Evolutionary conservation across 2,113 vertebrate genomes (phyloP), one percentile per base, ranked within the genome.

Genomic region (Melanotaenia duboulayi): DNA sequence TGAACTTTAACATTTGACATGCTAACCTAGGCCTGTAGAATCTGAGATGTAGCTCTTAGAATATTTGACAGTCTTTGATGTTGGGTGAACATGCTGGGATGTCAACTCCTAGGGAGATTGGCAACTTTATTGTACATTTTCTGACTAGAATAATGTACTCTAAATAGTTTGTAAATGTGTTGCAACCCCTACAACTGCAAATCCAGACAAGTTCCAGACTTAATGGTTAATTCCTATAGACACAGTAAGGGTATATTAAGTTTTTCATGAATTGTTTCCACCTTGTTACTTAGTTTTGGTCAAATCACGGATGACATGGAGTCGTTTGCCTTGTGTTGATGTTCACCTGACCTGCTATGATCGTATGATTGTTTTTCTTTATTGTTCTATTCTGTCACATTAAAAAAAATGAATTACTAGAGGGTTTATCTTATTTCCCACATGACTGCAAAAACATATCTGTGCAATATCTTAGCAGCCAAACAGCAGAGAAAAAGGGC

Each of bases 401-500:
- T n/a, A n/a, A 48, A 48, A 48, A 48, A 14, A 17, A 4, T 42
- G 40, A 42, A n/a, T n/a, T n/a, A 19, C 17, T 4, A 19, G 44
- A 48, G 17, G 44, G 4, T 48, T 7, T 48, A 19, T 4, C 19
- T 42, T 48, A 4, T 48, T 19, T 48, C 7, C 6, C 44, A 48
- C 17, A 8, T 23, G 24, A 70, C 22, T 48, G 17, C 7, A 19
- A 48, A 72, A 61, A 16, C 52, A 61, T 35, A 28, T 28, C 16
- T 10, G 11, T 46, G 35, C 14, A 55, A 58, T 24, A 64, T 22
- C 54, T 24, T 60, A 73, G 64, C 54, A 67, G 63, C 59, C 54
- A 1, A 48, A 24, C 6, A 28, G 65, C 35, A 57, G 44, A 46
- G 10, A 69, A 59, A 66, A 69, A 16, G 63, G 25, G 50, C 49